A percentile compares a stretch with the other conserved stretches of the same genome.
Evolutionary conservation across 1,140 invertebrate species (phyloP).

Genomic region (Macrocentrus cingulum): DNA sequence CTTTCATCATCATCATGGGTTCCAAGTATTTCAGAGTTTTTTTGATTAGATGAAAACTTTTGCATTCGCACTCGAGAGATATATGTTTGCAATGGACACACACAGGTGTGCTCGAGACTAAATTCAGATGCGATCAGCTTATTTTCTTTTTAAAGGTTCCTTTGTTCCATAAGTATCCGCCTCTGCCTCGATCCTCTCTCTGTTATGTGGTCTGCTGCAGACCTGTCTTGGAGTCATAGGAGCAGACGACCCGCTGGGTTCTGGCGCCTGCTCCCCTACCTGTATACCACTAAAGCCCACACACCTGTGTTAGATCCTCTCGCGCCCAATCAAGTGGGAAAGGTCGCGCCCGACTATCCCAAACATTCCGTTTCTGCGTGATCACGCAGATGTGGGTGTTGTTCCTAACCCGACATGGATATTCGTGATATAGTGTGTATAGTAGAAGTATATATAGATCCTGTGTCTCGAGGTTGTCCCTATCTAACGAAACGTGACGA

Average conservation of each 20-base stretch:
- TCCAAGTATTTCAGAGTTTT: no score
- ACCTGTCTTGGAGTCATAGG: constrained; percentile 30
- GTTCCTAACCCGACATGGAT: no score
- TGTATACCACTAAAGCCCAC: constrained; percentile 26
- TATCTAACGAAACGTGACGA: constrained; percentile 7
- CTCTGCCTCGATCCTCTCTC: constrained; percentile 4
- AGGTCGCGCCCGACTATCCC: constrained; percentile 17
- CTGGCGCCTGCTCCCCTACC: constrained; percentile 44
- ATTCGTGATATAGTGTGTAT: no score
- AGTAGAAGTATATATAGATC: no score
- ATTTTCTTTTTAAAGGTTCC: constrained; percentile 10
- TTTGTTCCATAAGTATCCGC: not conserved
- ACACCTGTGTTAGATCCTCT: constrained; percentile 38
- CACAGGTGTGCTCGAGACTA: not conserved
- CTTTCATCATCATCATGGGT: no score
- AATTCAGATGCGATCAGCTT: constrained; percentile 1
- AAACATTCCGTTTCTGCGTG: not conserved
- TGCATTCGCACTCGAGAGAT: no score
- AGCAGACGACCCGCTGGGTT: constrained; percentile 43
- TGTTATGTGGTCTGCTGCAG: no score
- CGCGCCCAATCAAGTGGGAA: constrained; percentile 15
- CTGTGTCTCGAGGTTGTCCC: no score
- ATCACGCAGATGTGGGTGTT: not conserved
- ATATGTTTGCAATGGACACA: no score
- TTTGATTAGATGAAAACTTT: no score